Conservation (phyloP, 2,113 vertebrate species). For the Fulica atra region DNA sequence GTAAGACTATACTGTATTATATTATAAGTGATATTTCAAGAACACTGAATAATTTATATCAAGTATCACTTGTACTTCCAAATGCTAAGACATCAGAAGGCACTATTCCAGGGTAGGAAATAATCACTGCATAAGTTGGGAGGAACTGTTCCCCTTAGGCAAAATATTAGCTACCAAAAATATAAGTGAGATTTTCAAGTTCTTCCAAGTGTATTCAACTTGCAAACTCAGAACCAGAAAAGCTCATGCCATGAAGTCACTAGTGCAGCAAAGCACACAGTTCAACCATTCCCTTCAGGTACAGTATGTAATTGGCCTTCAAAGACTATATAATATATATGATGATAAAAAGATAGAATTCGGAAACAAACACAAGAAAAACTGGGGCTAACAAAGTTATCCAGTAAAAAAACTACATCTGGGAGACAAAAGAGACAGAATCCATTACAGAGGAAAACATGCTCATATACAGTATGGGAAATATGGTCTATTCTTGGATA, state of each 20-base stretch:
- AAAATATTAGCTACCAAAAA: constrained; percentile 70
- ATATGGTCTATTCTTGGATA: not conserved
- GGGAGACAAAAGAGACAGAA: not conserved
- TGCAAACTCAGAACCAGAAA: constrained; percentile 30
- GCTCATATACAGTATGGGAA: not conserved
- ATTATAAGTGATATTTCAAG: constrained; percentile 56
- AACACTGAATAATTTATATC: constrained; percentile 66
- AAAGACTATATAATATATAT: not conserved
- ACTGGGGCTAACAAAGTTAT: not conserved
- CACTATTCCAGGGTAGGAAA: constrained; percentile 50
- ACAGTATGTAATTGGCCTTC: not conserved
- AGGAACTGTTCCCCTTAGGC: constrained; percentile 38
- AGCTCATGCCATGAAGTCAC: not conserved
- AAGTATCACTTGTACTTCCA: constrained; percentile 58
- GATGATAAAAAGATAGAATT: not conserved
- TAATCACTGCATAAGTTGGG: constrained; percentile 49
- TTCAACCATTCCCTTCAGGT: not conserved
- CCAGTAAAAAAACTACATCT: not conserved
- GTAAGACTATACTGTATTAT: constrained; percentile 1
- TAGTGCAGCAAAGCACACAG: not conserved
- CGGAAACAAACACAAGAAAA: not conserved
- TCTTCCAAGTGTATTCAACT: constrained; percentile 30
- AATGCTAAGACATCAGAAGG: constrained; percentile 59
- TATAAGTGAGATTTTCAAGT: constrained; percentile 48
- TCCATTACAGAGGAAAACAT: not conserved